Conservation (phyloP, 37 sponge, comb jelly and placozoan genomes). For the Eunapius fragilis region DNA sequence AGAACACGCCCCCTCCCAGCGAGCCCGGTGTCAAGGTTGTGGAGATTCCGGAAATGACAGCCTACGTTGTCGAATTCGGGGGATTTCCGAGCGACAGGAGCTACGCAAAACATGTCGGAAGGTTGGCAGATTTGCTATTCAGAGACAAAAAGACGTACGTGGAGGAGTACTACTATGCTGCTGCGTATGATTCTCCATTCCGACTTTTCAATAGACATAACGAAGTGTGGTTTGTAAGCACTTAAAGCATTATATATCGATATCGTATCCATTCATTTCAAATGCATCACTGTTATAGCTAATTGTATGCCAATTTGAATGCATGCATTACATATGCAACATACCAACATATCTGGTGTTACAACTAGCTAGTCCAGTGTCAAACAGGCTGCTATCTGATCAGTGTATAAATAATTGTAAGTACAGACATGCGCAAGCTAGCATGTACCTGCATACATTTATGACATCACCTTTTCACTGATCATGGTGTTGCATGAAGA, state of each 20-base stretch:
- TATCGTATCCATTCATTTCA: too few relatives aligned
- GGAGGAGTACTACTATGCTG: background rate
- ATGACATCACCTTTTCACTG: too few relatives aligned
- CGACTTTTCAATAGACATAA: background rate
- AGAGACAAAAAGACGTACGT: background rate
- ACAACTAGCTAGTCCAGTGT: too few relatives aligned
- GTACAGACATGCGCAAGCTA: too few relatives aligned
- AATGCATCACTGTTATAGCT: too few relatives aligned
- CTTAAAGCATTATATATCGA: background rate
- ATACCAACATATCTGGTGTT: too few relatives aligned
- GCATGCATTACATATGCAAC: too few relatives aligned
- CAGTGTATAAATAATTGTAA: too few relatives aligned
- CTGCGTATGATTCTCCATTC: background rate
- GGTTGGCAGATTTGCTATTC: background rate
- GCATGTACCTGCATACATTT: too few relatives aligned
- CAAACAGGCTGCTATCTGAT: too few relatives aligned
- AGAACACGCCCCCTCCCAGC: slow-evolving; percentile 4
- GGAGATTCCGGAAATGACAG: slow-evolving; percentile 15
- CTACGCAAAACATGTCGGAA: background rate
- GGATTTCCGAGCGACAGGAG: slow-evolving; percentile 1
- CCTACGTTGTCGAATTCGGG: background rate
- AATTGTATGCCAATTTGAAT: too few relatives aligned
- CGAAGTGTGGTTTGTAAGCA: background rate
- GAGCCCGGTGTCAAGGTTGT: background rate
- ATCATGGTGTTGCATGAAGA: too few relatives aligned